These are phyloP conservation scores for Hoplias malabaricus DNA, from an alignment of 2,113 vertebrate genomes.

Conservation along the genomic window DNA sequence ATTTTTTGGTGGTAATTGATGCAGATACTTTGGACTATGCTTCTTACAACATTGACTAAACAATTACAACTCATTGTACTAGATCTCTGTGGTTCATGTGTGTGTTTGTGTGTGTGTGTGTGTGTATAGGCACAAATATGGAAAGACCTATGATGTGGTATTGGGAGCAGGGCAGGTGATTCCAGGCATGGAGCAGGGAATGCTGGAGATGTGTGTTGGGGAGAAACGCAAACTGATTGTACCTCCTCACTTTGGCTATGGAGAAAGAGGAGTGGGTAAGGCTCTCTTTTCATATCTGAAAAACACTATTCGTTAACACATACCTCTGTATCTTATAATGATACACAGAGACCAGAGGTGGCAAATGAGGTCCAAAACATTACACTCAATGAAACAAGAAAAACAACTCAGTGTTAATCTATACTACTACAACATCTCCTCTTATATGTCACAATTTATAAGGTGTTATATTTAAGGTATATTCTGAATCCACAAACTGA, in stretches of 20 bases:
- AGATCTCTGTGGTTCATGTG: neutral
- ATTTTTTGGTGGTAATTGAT: too few species aligned
- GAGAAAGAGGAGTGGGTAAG: slow-evolving; percentile 94
- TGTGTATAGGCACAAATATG: slow-evolving; percentile 82
- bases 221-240: slow-evolving; percentile 86
- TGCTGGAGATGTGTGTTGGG: slow-evolving; percentile 92
- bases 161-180: slow-evolving; percentile 92
- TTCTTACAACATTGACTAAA: too few species aligned
- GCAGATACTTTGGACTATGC: too few species aligned
- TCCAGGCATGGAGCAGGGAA: slow-evolving; percentile 91
- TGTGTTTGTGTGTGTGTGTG: neutral
- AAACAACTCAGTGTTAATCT: too few species aligned
- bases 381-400: too few species aligned
- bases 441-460: too few species aligned
- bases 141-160: slow-evolving; percentile 94
- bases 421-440: too few species aligned
- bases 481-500: too few species aligned
- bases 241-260: slow-evolving; percentile 93
- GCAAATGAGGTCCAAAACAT: too few species aligned
- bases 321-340: neutral
- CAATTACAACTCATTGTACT: too few species aligned
- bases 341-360: too few species aligned
- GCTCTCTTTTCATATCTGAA: neutral
- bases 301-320: neutral
- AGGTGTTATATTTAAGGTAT: too few species aligned